Evolutionary conservation across 2,888 invertebrate species (phyloP).

Genomic region (Sclerodermus sp.): DNA sequence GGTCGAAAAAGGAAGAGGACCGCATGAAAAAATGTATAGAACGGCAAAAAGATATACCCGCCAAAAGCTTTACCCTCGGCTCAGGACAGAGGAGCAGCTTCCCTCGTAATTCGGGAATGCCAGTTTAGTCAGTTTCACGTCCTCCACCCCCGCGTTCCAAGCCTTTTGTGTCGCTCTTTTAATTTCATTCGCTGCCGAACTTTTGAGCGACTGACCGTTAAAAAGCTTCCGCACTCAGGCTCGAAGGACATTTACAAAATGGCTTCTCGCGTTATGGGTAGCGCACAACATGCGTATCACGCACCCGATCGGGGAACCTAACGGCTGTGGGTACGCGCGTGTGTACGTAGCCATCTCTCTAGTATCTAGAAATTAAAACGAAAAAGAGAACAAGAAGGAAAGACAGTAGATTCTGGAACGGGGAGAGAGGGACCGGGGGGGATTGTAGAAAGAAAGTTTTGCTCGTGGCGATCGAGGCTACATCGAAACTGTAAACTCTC

Average conservation of each 20-base stretch:
- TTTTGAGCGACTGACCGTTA: constrained; percentile 30
- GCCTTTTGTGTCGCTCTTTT: constrained; percentile 6
- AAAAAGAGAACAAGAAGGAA: no score
- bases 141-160: constrained; percentile 9
- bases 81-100: constrained; percentile 3
- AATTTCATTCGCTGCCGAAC: constrained; percentile 38
- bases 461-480: no score
- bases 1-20: constrained; percentile 11
- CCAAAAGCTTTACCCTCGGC: constrained; percentile 18
- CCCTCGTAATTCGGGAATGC: constrained; percentile 31
- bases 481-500: no score
- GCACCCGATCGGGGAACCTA: no score
- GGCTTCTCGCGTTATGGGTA: no score
- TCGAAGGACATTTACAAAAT: not conserved
- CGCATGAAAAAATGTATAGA: constrained; percentile 16
- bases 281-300: no score
- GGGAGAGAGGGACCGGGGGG: no score
- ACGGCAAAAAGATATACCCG: constrained; percentile 18
- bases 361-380: no score
- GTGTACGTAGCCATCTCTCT: no score
- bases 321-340: no score
- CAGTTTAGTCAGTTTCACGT: constrained; percentile 26
- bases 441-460: no score
- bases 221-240: constrained; percentile 13
- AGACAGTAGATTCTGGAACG: no score